Conservation (phyloP, 1,140 invertebrate species). For the Sycophaga agraensis region DNA sequence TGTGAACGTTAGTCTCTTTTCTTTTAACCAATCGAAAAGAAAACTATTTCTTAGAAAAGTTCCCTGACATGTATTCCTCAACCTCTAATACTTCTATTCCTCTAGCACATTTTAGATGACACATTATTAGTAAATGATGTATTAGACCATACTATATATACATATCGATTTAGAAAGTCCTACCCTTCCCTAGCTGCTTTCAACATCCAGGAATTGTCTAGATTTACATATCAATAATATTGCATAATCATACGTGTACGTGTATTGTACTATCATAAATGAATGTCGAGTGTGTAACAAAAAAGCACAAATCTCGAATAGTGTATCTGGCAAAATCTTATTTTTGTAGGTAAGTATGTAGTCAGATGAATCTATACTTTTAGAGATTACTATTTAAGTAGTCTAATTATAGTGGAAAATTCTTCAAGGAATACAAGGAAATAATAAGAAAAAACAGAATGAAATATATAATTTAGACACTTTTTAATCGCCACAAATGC, state of each 20-base stretch:
- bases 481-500: constrained; percentile 7
- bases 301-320: neutral
- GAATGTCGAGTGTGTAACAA: neutral
- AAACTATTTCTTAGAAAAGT: neutral
- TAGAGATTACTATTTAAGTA: no score
- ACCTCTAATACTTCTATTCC: no score
- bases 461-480: neutral
- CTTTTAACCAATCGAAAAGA: neutral
- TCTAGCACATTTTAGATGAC: constrained; percentile 17
- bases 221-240: constrained; percentile 24
- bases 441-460: neutral
- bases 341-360: constrained; percentile 9
- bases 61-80: no score
- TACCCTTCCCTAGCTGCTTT: constrained; percentile 53
- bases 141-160: constrained; percentile 13
- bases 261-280: constrained; percentile 20
- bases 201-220: constrained; percentile 28
- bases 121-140: constrained; percentile 6
- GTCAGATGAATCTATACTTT: neutral
- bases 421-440: no score
- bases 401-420: no score
- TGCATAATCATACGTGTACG: constrained; percentile 24
- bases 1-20: neutral
- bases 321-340: neutral
- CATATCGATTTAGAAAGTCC: constrained; percentile 24